Percentiles rank a stretch among this genome's conserved stretches.
Evolutionary conservation across 35 echinoderm and acorn worm species (phyloP).

Genomic region (Hemicentrotus pulcherrimus): DNA sequence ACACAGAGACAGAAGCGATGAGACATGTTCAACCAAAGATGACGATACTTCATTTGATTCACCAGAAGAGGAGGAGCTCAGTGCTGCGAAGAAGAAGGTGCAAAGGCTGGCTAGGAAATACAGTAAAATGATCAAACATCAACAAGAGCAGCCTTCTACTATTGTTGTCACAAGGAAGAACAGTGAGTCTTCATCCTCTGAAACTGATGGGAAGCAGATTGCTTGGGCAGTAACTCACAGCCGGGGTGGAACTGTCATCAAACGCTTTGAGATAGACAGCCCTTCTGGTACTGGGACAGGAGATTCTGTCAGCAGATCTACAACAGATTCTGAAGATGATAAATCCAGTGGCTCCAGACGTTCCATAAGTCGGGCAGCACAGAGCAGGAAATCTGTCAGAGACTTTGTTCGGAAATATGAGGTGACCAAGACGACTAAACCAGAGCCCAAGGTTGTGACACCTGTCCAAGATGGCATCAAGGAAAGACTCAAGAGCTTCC

Average conservation of each 20-base stretch:
- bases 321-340: conserved; percentile 62
- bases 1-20: not conserved
- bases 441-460: conserved; percentile 62
- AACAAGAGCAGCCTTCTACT: conserved; percentile 27
- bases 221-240: conserved; percentile 21
- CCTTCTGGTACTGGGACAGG: not conserved
- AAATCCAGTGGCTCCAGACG: not conserved
- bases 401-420: conserved; percentile 73
- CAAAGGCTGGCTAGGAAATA: conserved; percentile 76
- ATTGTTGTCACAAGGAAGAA: conserved; percentile 34
- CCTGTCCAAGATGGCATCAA: conserved; percentile 56
- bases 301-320: not conserved
- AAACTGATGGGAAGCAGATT: conserved; percentile 43
- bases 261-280: conserved; percentile 38
- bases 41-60: conserved; percentile 29
- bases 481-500: conserved; percentile 71
- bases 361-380: not conserved
- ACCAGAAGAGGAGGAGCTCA: conserved; percentile 29
- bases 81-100: conserved; percentile 39
- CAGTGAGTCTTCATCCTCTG: conserved; percentile 17
- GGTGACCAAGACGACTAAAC: not conserved
- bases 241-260: conserved; percentile 18
- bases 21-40: conserved; percentile 36
- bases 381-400: conserved; percentile 58
- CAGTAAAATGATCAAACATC: conserved; percentile 72